phyloP scores from a whole-genome alignment of 2,888 invertebrate genomes.

The Eledone cirrhosa region DNA sequence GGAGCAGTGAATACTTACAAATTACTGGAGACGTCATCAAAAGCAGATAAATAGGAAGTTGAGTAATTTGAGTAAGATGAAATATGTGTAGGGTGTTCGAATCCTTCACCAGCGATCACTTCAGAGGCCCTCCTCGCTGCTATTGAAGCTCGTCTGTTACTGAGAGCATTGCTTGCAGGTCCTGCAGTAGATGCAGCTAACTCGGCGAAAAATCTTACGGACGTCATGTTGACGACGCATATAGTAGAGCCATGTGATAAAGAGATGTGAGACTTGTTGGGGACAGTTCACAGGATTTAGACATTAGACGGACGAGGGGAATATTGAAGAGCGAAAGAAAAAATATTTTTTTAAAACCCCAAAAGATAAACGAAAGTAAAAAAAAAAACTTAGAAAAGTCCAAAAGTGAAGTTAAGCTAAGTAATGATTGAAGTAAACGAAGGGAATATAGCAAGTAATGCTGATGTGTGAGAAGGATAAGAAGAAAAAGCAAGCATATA shows the following conservation, averaged over 20 bases:
- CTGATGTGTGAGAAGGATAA: too few relatives aligned
- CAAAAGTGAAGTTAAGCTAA: too few relatives aligned
- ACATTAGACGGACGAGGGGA: too few relatives aligned
- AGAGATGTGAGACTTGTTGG: too few relatives aligned
- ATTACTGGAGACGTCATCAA: constrained; percentile 27
- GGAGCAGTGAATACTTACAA: constrained; percentile 22
- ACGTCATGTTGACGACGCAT: background rate
- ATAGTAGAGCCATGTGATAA: background rate
- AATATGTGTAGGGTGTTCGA: background rate
- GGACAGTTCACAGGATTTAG: too few relatives aligned
- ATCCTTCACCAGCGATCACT: constrained; percentile 7
- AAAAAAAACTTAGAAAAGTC: too few relatives aligned
- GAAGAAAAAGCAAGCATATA: too few relatives aligned
- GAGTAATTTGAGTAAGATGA: background rate
- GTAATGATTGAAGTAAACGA: too few relatives aligned
- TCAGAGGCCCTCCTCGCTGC: constrained; percentile 14
- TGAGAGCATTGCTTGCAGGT: background rate
- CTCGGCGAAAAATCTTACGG: constrained; percentile 19
- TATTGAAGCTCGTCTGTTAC: background rate
- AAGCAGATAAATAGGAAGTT: constrained; percentile 8
- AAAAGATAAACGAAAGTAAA: too few relatives aligned
- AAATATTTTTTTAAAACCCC: too few relatives aligned
- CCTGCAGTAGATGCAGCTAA: constrained; percentile 12
- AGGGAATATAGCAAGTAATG: too few relatives aligned
- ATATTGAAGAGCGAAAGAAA: too few relatives aligned